Percentiles rank a stretch among this genome's conserved stretches.
phyloP scores from a whole-genome alignment of 2,113 vertebrate genomes.

The Callospermophilus lateralis region DNA sequence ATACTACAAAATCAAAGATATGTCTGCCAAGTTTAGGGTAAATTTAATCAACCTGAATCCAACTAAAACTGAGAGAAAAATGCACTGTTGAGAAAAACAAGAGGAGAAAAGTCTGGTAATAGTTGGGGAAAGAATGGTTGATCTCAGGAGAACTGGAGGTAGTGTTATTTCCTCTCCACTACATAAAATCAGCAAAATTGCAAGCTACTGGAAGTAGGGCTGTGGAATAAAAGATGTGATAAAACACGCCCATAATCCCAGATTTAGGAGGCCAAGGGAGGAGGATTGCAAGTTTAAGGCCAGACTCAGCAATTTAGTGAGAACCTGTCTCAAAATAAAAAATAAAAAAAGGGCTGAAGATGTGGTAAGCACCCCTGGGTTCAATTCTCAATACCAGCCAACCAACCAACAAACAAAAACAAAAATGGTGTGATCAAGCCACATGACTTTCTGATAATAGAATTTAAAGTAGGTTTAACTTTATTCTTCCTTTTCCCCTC shows the following conservation, averaged over 20 bases:
- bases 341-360: too few relatives aligned
- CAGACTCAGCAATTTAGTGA: too few relatives aligned
- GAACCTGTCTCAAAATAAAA: too few relatives aligned
- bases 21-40: background rate
- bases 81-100: background rate
- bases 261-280: too few relatives aligned
- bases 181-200: background rate
- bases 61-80: background rate
- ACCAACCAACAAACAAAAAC: too few relatives aligned
- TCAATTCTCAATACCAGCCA: too few relatives aligned
- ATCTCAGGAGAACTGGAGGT: background rate
- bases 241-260: too few relatives aligned
- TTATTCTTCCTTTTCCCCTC: slow-evolving; percentile 7
- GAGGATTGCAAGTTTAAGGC: too few relatives aligned
- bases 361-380: too few relatives aligned
- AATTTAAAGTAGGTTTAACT: background rate
- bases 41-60: background rate
- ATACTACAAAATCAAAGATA: background rate
- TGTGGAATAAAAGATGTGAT: too few relatives aligned
- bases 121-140: background rate
- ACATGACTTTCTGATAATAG: background rate
- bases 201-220: background rate
- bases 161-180: background rate
- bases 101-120: background rate
- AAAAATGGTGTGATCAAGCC: background rate